Conservation (phyloP, 2,113 vertebrate genomes). For the Mola mola region DNA sequence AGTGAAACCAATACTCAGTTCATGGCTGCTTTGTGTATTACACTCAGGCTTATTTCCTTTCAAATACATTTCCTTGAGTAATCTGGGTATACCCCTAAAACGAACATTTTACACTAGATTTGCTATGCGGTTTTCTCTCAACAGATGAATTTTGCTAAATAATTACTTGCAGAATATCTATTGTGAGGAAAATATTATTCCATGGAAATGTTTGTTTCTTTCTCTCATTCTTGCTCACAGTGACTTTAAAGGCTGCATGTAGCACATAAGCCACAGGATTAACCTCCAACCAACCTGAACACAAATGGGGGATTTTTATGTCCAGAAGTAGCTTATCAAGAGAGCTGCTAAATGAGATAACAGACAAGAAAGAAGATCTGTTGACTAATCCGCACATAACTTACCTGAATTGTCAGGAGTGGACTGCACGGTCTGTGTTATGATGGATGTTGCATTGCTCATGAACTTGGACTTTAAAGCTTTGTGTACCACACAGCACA, state of each 20-base stretch:
- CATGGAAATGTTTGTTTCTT: neutral
- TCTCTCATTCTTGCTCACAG: conserved; percentile 19
- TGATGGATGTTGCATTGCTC: neutral
- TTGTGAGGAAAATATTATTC: neutral
- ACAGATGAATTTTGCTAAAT: conserved; percentile 12
- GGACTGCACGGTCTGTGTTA: too few species aligned
- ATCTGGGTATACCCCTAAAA: neutral
- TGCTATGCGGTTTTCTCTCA: neutral
- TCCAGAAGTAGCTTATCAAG: too few species aligned
- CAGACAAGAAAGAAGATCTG: conserved; percentile 8
- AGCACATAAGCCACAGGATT: conserved; percentile 43
- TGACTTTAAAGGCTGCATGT: conserved; percentile 42
- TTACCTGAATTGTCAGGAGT: conserved; percentile 3
- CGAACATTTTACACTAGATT: too few species aligned
- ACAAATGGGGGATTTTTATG: too few species aligned
- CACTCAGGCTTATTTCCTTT: too few species aligned
- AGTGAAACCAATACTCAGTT: too few species aligned
- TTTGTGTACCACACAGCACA: neutral
- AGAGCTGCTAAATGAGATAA: too few species aligned
- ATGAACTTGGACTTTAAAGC: conserved; percentile 5
- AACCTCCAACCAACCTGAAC: conserved; percentile 24
- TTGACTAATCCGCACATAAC: conserved; percentile 7
- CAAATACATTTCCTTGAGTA: neutral
- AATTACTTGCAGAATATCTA: conserved; percentile 18
- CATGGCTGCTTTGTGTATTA: too few species aligned